These are phyloP conservation scores for Parotocinclus haroldoi DNA, from an alignment of 2,797 vertebrate species.

Conservation along the genomic window DNA sequence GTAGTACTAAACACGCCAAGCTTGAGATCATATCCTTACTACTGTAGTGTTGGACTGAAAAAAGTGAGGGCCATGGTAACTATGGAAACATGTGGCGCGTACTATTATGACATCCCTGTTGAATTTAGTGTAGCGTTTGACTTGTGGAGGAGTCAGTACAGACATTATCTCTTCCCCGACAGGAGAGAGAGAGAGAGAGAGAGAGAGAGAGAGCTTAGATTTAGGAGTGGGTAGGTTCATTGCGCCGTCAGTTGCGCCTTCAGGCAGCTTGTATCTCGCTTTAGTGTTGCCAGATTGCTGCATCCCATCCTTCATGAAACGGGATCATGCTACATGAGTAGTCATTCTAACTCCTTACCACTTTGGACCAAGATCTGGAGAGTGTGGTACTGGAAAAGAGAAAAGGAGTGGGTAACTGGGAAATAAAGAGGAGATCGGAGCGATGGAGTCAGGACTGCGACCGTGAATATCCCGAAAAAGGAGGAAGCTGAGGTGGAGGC, in stretches of 20 bases:
- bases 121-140: neutral
- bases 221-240: constrained; percentile 1
- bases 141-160: neutral
- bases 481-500: constrained; percentile 1
- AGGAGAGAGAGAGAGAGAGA: neutral
- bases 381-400: too few species aligned
- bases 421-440: too few species aligned
- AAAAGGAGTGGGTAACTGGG: too few species aligned
- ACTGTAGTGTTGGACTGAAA: too few species aligned
- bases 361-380: too few species aligned
- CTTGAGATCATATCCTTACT: too few species aligned
- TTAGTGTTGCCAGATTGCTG: constrained; percentile 8
- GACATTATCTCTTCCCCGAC: neutral
- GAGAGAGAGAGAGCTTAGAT: neutral
- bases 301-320: neutral
- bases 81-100: constrained; percentile 22
- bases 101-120: constrained; percentile 14
- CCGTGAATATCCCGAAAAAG: constrained; percentile 46
- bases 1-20: too few species aligned
- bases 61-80: neutral
- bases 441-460: constrained; percentile 16
- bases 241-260: neutral
- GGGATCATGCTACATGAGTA: too few species aligned
- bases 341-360: too few species aligned
- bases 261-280: neutral